phyloP scores from a whole-genome alignment of 2,888 invertebrate genomes.

The Diarsia dahlii region DNA sequence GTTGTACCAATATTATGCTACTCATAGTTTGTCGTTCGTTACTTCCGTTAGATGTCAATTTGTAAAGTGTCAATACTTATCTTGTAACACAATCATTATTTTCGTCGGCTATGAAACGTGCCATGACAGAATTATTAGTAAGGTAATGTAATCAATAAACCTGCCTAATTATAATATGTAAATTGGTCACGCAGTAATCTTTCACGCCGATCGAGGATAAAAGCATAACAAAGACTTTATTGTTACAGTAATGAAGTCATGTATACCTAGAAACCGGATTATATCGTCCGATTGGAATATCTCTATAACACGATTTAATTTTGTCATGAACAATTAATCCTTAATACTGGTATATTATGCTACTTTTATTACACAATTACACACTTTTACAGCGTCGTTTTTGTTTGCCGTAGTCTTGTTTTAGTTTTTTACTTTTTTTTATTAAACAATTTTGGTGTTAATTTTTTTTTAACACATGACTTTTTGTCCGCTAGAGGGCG shows the following conservation, averaged over 20 bases:
- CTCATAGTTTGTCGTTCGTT: slow-evolving; percentile 22
- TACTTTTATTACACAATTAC: no score
- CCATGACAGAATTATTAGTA: slow-evolving; percentile 49
- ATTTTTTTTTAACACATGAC: no score
- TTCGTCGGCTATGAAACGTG: slow-evolving; percentile 38
- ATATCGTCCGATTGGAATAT: background rate
- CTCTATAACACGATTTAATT: no score
- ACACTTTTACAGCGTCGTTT: no score
- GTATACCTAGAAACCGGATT: background rate
- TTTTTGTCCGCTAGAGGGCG: no score
- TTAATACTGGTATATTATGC: background rate
- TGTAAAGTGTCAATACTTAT: slow-evolving; percentile 60
- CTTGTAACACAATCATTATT: slow-evolving; percentile 60
- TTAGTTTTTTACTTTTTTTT: no score
- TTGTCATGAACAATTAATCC: background rate
- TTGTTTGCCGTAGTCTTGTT: no score
- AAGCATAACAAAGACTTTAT: slow-evolving; percentile 12
- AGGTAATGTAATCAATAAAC: slow-evolving; percentile 49
- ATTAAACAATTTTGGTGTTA: no score
- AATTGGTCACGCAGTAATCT: slow-evolving; percentile 49
- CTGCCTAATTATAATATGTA: slow-evolving; percentile 50
- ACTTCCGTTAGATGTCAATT: slow-evolving; percentile 58
- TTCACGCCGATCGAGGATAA: slow-evolving; percentile 37
- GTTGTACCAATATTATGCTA: slow-evolving; percentile 37
- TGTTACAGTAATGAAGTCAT: slow-evolving; percentile 12